Percentiles rank a stretch among this genome's conserved stretches.
Evolutionary conservation across 2,113 vertebrate genomes (phyloP).

Genomic region (Tyrannus savana): DNA sequence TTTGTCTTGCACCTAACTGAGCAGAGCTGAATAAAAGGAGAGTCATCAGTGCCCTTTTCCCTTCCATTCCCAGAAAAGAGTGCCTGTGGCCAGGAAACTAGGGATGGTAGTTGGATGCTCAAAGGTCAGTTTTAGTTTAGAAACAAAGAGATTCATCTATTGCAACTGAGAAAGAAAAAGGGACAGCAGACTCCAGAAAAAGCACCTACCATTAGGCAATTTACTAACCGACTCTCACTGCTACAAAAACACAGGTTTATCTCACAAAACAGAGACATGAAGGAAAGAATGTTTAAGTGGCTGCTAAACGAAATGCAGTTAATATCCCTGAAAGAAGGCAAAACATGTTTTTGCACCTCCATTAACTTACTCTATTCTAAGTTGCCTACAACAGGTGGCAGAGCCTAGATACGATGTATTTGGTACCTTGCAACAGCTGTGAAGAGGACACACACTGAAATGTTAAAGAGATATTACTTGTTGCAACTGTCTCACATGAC

Average conservation of each 20-base stretch:
- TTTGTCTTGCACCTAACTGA: background rate
- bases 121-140: background rate
- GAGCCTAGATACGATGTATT: slow-evolving; percentile 45
- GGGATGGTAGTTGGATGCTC: background rate
- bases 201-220: background rate
- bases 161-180: background rate
- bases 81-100: background rate
- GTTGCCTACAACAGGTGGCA: slow-evolving; percentile 73
- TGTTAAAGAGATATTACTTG: slow-evolving; percentile 59
- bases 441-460: slow-evolving; percentile 42
- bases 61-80: background rate
- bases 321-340: background rate
- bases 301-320: slow-evolving; percentile 23
- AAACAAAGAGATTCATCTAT: background rate
- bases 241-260: slow-evolving; percentile 18
- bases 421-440: slow-evolving; percentile 77
- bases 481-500: slow-evolving; percentile 55
- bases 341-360: slow-evolving; percentile 27
- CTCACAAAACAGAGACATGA: background rate
- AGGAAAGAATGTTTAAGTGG: background rate
- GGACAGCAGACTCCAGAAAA: background rate
- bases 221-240: background rate
- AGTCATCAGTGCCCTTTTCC: background rate
- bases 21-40: background rate
- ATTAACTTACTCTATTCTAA: slow-evolving; percentile 62